Evolutionary conservation across 1,140 invertebrate species (phyloP).

Genomic region (Philaenus spumarius): DNA sequence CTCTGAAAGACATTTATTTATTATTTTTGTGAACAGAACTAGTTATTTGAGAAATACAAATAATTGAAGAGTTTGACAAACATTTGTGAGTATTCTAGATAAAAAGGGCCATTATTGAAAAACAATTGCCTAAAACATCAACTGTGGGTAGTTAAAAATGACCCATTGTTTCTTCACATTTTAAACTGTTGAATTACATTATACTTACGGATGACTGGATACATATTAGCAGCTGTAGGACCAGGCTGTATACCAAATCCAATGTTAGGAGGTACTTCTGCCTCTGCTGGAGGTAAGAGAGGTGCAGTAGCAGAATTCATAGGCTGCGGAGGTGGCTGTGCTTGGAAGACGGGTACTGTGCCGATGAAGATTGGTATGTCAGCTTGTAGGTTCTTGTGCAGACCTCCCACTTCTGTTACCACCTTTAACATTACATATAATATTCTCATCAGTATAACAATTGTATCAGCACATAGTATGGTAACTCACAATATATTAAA

Average conservation of each 20-base stretch:
- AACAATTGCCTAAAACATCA: too few species aligned
- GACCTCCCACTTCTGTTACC: constrained; percentile 12
- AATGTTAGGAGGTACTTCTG: neutral
- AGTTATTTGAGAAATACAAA: too few species aligned
- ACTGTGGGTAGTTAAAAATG: too few species aligned
- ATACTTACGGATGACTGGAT: constrained; percentile 1
- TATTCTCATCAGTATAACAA: constrained; percentile 26
- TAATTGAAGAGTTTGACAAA: too few species aligned
- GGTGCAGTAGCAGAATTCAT: neutral
- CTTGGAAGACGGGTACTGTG: constrained; percentile 19
- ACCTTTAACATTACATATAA: constrained; percentile 19
- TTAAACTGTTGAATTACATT: too few species aligned
- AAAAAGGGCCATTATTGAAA: too few species aligned
- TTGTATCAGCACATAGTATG: neutral
- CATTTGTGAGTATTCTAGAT: too few species aligned
- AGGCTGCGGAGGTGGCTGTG: constrained; percentile 2
- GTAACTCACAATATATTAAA: neutral
- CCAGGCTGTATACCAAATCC: neutral
- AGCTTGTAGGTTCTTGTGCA: neutral
- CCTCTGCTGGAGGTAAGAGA: neutral
- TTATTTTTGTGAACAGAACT: too few species aligned
- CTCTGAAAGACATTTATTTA: too few species aligned
- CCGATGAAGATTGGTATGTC: constrained; percentile 16
- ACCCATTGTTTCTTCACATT: too few species aligned
- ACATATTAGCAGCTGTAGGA: constrained; percentile 3